These are phyloP conservation scores for Ptychoptera albimana DNA, from an alignment of 2,888 invertebrate species.

Conservation along the genomic window DNA sequence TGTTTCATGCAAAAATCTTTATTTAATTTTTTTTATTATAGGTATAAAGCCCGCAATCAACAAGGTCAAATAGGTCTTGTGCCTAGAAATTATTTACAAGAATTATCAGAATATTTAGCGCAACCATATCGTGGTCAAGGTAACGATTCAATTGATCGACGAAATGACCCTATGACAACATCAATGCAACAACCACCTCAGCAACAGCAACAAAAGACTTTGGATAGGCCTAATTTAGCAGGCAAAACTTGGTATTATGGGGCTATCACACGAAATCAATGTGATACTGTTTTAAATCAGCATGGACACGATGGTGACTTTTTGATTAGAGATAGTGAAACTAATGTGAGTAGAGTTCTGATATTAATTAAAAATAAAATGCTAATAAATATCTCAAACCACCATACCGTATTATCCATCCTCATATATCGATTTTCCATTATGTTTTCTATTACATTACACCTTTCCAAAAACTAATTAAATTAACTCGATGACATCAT, in stretches of 20 bases:
- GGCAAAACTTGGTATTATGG: constrained; percentile 97
- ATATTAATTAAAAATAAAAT: neutral
- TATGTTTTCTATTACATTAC: neutral
- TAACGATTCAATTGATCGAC: constrained; percentile 36
- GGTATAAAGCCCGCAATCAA: constrained; percentile 81
- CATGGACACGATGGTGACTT: constrained; percentile 97
- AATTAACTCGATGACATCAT: neutral
- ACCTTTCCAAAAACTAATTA: too few relatives aligned
- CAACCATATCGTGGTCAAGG: constrained; percentile 55
- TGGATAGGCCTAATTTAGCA: constrained; percentile 50
- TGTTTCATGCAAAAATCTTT: too few relatives aligned
- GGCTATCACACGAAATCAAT: constrained; percentile 85
- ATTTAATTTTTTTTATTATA: constrained; percentile 9
- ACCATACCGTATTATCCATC: too few relatives aligned
- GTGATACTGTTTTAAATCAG: constrained; percentile 88
- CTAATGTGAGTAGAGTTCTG: constrained; percentile 61
- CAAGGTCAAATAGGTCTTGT: constrained; percentile 89
- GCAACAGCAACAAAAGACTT: constrained; percentile 24
- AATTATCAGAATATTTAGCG: constrained; percentile 75
- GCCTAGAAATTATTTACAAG: constrained; percentile 88
- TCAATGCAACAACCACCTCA: constrained; percentile 18
- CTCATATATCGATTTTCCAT: neutral
- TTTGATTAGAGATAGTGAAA: constrained; percentile 96
- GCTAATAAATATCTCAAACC: too few relatives aligned
- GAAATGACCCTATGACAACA: constrained; percentile 26